Percentiles rank a stretch among this genome's conserved stretches.
Conservation (phyloP, 53 echinoderm and acorn worm genomes). For the Temnopleurus reevesii region DNA sequence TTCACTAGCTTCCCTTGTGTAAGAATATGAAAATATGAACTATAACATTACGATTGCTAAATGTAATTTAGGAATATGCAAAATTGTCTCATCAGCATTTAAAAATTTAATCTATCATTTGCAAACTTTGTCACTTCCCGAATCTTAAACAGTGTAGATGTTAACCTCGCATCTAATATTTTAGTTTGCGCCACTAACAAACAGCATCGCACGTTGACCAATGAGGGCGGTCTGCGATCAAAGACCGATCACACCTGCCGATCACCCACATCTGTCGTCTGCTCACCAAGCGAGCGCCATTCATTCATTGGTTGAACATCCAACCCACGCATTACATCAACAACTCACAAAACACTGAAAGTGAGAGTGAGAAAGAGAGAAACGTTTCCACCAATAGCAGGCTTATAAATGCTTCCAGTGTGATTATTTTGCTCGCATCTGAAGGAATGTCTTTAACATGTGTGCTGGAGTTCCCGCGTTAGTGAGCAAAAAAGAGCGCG, state of each 20-base stretch:
- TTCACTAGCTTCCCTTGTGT: no score
- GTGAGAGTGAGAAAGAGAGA: not conserved
- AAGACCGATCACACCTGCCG: not conserved
- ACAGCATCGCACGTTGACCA: no score
- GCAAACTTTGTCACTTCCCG: no score
- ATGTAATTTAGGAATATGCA: no score
- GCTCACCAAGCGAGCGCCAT: not conserved
- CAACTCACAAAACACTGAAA: not conserved
- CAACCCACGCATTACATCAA: not conserved
- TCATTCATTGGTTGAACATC: conserved; percentile 3
- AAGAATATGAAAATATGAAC: no score
- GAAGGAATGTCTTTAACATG: not conserved
- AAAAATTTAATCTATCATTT: no score
- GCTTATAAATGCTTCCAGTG: no score
- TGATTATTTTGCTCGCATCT: not conserved
- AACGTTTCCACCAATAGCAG: conserved; percentile 7
- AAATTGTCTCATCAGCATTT: no score
- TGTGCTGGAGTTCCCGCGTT: not conserved
- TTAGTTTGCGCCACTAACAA: no score
- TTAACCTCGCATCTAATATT: no score
- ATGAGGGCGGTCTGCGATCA: not conserved
- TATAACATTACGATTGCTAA: no score
- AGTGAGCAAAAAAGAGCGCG: not conserved
- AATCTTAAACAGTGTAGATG: no score
- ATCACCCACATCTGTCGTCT: conserved; percentile 10